These are phyloP conservation scores for Yponomeuta malinellus DNA, from an alignment of 2,888 invertebrate species.

Conservation along the genomic window DNA sequence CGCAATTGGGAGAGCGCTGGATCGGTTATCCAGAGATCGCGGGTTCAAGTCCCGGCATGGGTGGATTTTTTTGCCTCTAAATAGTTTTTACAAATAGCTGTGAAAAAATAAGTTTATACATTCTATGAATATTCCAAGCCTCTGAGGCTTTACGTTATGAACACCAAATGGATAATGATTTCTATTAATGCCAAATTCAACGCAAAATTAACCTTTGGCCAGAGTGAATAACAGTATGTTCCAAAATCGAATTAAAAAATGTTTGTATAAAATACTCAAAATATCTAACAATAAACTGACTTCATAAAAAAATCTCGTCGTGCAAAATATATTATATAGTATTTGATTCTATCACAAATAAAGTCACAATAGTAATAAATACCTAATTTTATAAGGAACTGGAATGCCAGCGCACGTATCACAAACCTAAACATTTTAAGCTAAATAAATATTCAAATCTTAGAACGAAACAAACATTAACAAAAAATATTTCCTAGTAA, in stretches of 20 bases:
- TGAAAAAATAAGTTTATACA: no score
- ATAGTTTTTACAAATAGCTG: not conserved
- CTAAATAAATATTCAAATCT: constrained; percentile 10
- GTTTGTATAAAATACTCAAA: not conserved
- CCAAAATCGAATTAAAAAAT: not conserved
- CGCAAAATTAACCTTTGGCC: no score
- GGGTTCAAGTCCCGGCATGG: no score
- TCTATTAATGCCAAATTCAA: no score
- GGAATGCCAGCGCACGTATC: constrained; percentile 12
- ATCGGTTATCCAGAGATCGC: no score
- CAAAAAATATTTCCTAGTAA: constrained; percentile 4
- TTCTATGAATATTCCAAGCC: not conserved
- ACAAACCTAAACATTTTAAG: constrained; percentile 9
- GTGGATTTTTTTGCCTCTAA: no score
- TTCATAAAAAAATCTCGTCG: not conserved
- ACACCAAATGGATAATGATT: not conserved
- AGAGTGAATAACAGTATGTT: not conserved
- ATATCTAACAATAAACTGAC: not conserved
- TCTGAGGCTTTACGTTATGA: not conserved
- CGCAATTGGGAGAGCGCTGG: no score
- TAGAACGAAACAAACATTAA: constrained; percentile 10
- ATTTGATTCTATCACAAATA: constrained; percentile 5
- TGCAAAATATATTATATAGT: constrained; percentile 1
- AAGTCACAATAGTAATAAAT: constrained; percentile 13
- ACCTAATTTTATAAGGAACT: constrained; percentile 6